These are phyloP conservation scores for Platanista minor DNA, from an alignment of 2,113 vertebrate genomes.

Conservation along the genomic window DNA sequence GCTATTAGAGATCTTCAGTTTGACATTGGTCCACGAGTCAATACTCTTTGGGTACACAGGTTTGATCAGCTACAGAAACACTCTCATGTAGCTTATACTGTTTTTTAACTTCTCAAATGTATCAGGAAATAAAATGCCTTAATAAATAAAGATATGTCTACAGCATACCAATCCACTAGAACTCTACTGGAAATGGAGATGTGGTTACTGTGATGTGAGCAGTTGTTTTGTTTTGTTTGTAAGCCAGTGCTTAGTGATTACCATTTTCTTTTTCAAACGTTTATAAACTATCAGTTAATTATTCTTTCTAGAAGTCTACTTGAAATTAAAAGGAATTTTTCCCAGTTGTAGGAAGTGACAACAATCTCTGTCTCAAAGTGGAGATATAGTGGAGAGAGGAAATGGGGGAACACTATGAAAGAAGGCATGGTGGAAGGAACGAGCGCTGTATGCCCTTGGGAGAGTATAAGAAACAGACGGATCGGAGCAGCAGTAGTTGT, in stretches of 20 bases:
- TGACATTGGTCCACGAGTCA: neutral
- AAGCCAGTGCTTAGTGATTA: neutral
- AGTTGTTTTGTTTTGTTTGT: neutral
- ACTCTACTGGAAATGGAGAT: neutral
- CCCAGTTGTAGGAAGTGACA: neutral
- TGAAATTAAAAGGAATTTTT: neutral
- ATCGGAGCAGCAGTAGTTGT: neutral
- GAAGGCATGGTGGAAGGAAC: neutral
- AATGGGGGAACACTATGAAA: neutral
- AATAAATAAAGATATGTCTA: neutral
- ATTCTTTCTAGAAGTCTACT: neutral
- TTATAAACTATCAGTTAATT: conserved; percentile 1
- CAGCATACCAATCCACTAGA: neutral
- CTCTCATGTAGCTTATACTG: neutral
- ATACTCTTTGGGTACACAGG: neutral
- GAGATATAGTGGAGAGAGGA: neutral
- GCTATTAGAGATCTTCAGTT: neutral
- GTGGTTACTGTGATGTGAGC: neutral
- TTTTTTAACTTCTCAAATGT: neutral
- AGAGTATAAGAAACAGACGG: neutral
- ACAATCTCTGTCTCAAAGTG: neutral
- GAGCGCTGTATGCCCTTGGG: neutral
- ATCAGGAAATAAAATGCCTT: neutral
- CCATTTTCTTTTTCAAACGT: neutral
- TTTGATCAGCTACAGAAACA: neutral